Evolutionary conservation across 2,113 vertebrate species (phyloP), one percentile per base, ranked within the genome.

Genomic region (Acrocephalus kingi): DNA sequence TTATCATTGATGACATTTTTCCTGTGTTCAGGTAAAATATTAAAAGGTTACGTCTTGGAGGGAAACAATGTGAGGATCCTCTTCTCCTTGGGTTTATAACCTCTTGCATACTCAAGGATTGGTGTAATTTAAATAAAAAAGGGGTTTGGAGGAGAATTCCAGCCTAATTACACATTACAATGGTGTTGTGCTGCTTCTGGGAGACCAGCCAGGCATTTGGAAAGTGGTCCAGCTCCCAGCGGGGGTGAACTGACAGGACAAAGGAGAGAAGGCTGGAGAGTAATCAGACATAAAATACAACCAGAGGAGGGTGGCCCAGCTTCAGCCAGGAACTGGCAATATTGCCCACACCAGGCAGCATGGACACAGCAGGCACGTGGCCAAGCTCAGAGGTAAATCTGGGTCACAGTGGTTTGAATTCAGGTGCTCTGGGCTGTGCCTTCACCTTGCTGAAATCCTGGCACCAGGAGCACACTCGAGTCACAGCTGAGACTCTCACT

Each of bases 201-300:
- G 96, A 97, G 81, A 82, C 11, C 62, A 89, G 95, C 95, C 96
- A 97, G 93, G 84, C 96, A 96, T 97, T 94, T 97, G 95, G 95
- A 97, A 96, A 87, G 93, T 91, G 81, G 84, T 96, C 94, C 81
- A 76, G 23, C 62, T 95, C 94, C 45, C 94, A 94, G 87, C 37
- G 4, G 87, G 84, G 28, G 49, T 22, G 81, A 96, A 25, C 66
- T 96, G 71, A 87, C 81, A 87, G 87, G 91, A 96, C 94, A 96
- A 96, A 96, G 80, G 71, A 92, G 87, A 78, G 69, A 28, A 68
- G 93, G 45, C 87, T 92, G 84, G 49, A 71, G 89, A 87, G 45
- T 74, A 80, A 93, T 76, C 1, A 0, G 75, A 73, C 67, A 88
- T 35, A 95, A 94, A 95, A 95, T 18, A 92, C 56, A 89, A 45